These are phyloP conservation scores for Phalacrocorax brasilianus DNA, from an alignment of 2,113 vertebrate species.

Conservation along the genomic window DNA sequence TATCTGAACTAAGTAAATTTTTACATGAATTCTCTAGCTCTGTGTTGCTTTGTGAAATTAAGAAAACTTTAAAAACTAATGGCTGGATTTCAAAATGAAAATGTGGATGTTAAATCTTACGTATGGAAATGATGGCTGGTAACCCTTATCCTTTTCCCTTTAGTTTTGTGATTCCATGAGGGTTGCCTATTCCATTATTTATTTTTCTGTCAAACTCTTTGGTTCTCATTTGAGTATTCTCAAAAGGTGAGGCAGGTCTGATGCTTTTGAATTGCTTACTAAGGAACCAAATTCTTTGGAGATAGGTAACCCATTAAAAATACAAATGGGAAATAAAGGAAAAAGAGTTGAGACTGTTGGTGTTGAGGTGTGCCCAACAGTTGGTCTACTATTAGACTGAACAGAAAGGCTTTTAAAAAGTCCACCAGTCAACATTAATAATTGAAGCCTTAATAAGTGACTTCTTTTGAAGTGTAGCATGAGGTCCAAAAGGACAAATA, in stretches of 20 bases:
- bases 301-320: not conserved
- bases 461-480: not conserved
- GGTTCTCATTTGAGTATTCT: not conserved
- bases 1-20: not conserved
- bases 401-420: not conserved
- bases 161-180: not conserved
- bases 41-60: not conserved
- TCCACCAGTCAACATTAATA: not conserved
- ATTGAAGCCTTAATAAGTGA: not conserved
- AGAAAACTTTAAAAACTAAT: not conserved
- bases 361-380: not conserved
- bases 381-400: not conserved
- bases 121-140: not conserved
- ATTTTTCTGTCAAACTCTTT: not conserved
- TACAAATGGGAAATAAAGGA: not conserved
- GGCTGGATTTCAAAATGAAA: not conserved
- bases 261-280: not conserved
- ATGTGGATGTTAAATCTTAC: not conserved
- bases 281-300: not conserved
- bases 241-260: not conserved
- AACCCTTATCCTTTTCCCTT: not conserved
- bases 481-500: not conserved
- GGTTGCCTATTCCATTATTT: not conserved
- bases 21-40: not conserved
- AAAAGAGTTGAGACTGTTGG: accelerated